phyloP scores from a whole-genome alignment of 2,888 invertebrate species.

The Carterocephalus palaemon region DNA sequence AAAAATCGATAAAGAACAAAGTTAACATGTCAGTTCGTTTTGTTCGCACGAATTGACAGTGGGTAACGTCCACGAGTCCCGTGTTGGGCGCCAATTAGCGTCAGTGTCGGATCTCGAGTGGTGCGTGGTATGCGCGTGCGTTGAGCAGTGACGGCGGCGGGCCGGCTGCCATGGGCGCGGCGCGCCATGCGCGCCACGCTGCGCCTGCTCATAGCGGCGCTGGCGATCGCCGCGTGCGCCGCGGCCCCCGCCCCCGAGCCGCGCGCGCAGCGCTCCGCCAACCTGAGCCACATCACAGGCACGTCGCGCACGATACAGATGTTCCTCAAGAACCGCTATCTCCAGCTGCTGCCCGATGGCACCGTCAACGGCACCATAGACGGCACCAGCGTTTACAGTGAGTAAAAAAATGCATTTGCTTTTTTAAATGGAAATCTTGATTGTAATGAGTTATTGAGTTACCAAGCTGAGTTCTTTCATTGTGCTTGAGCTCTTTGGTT shows the following conservation, averaged over 20 bases:
- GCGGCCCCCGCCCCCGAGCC: slow-evolving; percentile 74
- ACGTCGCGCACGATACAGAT: slow-evolving; percentile 89
- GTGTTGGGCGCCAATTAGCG: slow-evolving; percentile 1
- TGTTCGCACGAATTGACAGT: slow-evolving; percentile 2
- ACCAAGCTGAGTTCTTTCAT: no score
- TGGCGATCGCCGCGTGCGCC: slow-evolving; percentile 64
- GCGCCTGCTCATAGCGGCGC: slow-evolving; percentile 76
- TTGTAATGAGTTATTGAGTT: no score
- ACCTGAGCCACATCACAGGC: slow-evolving; percentile 89
- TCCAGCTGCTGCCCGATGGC: slow-evolving; percentile 90
- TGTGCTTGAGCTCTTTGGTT: no score
- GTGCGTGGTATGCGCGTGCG: slow-evolving; percentile 51
- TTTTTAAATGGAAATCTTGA: no score
- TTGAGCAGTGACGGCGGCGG: slow-evolving; percentile 74
- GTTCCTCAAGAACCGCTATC: slow-evolving; percentile 90
- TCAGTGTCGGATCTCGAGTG: slow-evolving; percentile 4
- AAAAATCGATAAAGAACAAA: neutral
- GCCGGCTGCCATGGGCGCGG: slow-evolving; percentile 77
- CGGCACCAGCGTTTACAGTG: slow-evolving; percentile 89
- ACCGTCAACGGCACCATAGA: slow-evolving; percentile 90
- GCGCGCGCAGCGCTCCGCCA: slow-evolving; percentile 87
- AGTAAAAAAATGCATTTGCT: slow-evolving; percentile 67
- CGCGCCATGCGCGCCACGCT: slow-evolving; percentile 74
- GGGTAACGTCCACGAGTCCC: slow-evolving; percentile 1
- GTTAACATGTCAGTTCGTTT: slow-evolving; percentile 19